Conservation (phyloP, 2,797 vertebrate species). For the Heteromormyrus szaboi region DNA sequence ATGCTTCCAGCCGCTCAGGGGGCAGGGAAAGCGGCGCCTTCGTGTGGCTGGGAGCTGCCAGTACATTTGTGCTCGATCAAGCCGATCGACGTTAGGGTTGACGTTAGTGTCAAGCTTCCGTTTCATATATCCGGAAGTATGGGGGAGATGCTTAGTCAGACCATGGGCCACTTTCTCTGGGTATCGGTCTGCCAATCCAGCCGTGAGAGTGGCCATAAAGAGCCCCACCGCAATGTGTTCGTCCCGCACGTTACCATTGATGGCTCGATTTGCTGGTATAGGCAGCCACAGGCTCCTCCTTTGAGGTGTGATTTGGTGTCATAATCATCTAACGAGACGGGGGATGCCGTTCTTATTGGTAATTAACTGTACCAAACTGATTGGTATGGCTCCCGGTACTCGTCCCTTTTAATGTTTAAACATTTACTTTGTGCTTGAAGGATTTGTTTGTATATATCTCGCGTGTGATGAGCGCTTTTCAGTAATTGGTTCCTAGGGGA, state of each 20-base stretch:
- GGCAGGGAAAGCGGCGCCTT: not conserved
- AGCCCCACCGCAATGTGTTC: constrained; percentile 27
- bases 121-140: not conserved
- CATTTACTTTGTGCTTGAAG: constrained; percentile 98
- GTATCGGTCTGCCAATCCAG: not conserved
- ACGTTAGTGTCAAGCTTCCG: constrained; percentile 16
- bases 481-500: constrained; percentile 99
- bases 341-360: constrained; percentile 87
- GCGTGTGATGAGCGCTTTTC: constrained; percentile 92
- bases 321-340: constrained; percentile 89
- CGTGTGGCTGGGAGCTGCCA: not conserved
- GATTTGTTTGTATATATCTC: constrained; percentile 99
- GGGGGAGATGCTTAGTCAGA: not conserved
- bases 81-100: not conserved
- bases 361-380: constrained; percentile 91
- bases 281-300: constrained; percentile 61
- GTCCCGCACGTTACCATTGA: constrained; percentile 43
- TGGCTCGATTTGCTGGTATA: constrained; percentile 65
- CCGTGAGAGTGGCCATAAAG: not conserved
- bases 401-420: constrained; percentile 94
- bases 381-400: constrained; percentile 85
- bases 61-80: not conserved
- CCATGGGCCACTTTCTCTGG: not conserved
- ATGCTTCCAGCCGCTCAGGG: not conserved
- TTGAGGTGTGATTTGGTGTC: constrained; percentile 73